Evolutionary conservation across 2,113 vertebrate genomes (phyloP), one percentile per base, ranked within the genome.

Genomic region (Hymenochirus boettgeri): DNA sequence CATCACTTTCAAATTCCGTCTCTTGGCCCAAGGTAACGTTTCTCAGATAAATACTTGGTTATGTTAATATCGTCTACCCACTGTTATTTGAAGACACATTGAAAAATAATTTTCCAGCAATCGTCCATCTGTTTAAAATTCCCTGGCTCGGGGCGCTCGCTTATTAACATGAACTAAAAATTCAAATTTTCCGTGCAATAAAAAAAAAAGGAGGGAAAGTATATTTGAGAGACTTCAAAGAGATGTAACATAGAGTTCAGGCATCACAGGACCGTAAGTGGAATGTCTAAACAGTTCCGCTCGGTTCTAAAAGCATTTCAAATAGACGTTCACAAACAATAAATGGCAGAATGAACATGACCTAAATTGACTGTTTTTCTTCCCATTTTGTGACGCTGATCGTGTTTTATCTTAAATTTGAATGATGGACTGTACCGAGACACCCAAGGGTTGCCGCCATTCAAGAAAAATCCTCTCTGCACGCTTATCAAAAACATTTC

Each of bases 111-210:
- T 23, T 64, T 70, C 61, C 69, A 65, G 25, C 5, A 17, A 29
- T 33, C 67, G 19, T 60, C 48, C 13, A 18, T 65, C 2, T 8
- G 50, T 62, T 22, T 27, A 55, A 67, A 69, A 73, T 18, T 3
- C 13, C 50, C 62, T 52, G 71, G 84, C 85, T 84, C 80, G 78
- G 60, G 81, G 82, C 82, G 74, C 79, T 79, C 69, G 81, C 67
- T 76, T 85, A 85, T 82, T 80, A 89, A 86, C 82, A 86, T 81
- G 85, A 80, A 65, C 85, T 84, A 31, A 83, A 81, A 87, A 83
- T 79, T 77, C 81, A 74, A 74, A 83, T 86, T 88, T 85, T 80
- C 80, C 78, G 85, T 72, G 75, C 73, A 71, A 72, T 9, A 10
- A 3, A 26, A 67, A 48, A 29, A 3, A 3, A n/a, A 0, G 12